These are phyloP conservation scores for Pseudocheirus occidentalis DNA, from an alignment of 2,797 vertebrate genomes.

Conservation along the genomic window DNA sequence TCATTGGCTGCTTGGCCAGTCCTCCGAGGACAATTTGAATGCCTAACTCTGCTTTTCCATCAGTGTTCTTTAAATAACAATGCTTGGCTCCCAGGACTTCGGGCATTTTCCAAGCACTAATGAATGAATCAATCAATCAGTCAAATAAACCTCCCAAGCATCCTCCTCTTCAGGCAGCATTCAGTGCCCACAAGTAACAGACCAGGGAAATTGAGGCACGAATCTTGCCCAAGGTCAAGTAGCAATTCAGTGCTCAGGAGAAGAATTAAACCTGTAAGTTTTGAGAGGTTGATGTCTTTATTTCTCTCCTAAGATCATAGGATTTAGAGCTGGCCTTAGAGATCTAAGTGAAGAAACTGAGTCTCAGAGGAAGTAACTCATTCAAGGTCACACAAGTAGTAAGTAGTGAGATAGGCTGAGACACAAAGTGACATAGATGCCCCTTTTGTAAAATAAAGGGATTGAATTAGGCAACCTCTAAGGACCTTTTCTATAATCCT, in stretches of 20 bases:
- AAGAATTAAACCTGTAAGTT: background rate
- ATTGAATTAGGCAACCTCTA: background rate
- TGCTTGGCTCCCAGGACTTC: conserved; percentile 53
- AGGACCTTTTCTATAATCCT: background rate
- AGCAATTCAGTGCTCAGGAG: background rate
- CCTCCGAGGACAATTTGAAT: conserved; percentile 63
- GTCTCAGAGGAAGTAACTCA: background rate
- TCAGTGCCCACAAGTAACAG: background rate
- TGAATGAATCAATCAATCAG: conserved; percentile 71
- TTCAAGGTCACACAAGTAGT: background rate
- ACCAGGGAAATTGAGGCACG: conserved; percentile 63
- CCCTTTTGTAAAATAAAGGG: background rate
- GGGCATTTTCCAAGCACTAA: conserved; percentile 60
- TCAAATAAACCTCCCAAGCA: background rate
- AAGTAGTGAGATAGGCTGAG: background rate
- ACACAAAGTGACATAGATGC: background rate
- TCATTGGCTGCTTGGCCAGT: conserved; percentile 62
- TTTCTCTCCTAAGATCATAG: background rate
- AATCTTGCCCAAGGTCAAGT: background rate
- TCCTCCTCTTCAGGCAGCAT: conserved; percentile 14
- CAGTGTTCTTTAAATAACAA: conserved; percentile 78
- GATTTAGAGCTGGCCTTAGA: background rate
- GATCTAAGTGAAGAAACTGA: background rate
- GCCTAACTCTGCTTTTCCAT: conserved; percentile 66
- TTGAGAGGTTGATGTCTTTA: background rate